Evolutionary conservation across 2,113 vertebrate species (phyloP).

Genomic region (Canis aureus): DNA sequence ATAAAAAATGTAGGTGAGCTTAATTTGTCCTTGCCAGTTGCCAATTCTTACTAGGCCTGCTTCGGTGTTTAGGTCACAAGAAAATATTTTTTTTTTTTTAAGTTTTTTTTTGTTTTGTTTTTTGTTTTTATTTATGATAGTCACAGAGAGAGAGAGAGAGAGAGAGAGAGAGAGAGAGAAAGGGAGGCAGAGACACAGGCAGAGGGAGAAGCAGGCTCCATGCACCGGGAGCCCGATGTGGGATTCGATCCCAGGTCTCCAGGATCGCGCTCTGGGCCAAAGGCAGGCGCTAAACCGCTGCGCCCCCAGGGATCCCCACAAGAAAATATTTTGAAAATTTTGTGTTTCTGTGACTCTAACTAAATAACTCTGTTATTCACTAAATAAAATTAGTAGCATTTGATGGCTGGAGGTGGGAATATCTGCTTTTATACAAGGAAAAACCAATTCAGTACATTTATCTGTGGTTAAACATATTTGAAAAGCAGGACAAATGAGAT

Average conservation of each 20-base stretch:
- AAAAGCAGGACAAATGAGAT: neutral
- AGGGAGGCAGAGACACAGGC: no score
- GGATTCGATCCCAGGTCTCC: no score
- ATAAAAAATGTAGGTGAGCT: slow-evolving; percentile 28
- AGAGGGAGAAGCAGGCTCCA: no score
- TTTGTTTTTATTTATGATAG: no score
- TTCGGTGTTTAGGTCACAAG: neutral
- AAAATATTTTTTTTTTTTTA: neutral
- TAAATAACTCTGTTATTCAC: slow-evolving; percentile 37
- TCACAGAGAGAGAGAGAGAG: no score
- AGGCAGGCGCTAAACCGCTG: no score
- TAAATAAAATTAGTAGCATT: slow-evolving; percentile 23
- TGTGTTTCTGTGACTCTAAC: neutral
- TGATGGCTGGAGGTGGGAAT: neutral
- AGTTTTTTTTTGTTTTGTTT: no score
- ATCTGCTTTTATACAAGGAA: slow-evolving; percentile 11
- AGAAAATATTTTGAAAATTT: slow-evolving; percentile 38
- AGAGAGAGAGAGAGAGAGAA: no score
- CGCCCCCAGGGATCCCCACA: neutral
- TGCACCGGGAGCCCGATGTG: no score
- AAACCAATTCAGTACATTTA: neutral
- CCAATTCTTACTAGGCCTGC: neutral
- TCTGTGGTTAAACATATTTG: neutral
- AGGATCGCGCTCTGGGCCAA: no score
- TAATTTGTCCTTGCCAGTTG: slow-evolving; percentile 15